Base-by-base conservation (phyloP, 2,113 vertebrate genomes). In the Amphiprion percula region DNA sequence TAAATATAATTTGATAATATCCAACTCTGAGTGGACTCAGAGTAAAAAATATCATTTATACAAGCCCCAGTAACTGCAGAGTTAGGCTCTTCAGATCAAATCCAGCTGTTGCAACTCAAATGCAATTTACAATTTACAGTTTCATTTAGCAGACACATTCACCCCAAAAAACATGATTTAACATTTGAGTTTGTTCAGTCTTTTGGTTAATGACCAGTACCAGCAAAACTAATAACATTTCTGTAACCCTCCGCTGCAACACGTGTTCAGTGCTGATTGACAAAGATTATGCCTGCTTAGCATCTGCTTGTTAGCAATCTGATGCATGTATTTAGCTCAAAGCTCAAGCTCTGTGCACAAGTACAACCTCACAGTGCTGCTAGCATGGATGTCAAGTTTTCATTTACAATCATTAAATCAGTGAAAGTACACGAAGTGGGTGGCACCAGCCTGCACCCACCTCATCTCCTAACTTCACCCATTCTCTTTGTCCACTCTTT, bases 401-500 rank as follows among this genome's bases (percentile, higher is more conserved):
- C 15, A 37, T 55, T 55, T 58, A 60, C 44, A n/a, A n/a, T n/a
- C n/a, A n/a, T n/a, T 6, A 17, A 47, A 67, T 47, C 0, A 26
- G 60, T 26, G 5, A 72, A 46, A 58, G 9, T 30, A 19, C 26
- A 1, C 21, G 30, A 8, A 15, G 4, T 5, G 5, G 2, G 10
- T 6, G 44, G 16, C 10, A 41, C 10, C 1, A 46, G 14, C 24
- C 44, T 0, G 0, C 30, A 26, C 56, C 47, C 4, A 0, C 63
- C 62, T 61, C 64, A n/a, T 46, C 68, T 60, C 62, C 28, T 41
- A 23, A 67, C 44, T 64, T 26, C 63, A 65, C 49, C 39, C 63
- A 17, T 46, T 69, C 16, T 58, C 15, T 54, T 30, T 55, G 30
- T 47, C 41, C 64, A n/a, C 30, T 23, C 0, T 28, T 21, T 37